phyloP scores from a whole-genome alignment of 1,140 invertebrate genomes.

The Meloidogyne chitwoodi region DNA sequence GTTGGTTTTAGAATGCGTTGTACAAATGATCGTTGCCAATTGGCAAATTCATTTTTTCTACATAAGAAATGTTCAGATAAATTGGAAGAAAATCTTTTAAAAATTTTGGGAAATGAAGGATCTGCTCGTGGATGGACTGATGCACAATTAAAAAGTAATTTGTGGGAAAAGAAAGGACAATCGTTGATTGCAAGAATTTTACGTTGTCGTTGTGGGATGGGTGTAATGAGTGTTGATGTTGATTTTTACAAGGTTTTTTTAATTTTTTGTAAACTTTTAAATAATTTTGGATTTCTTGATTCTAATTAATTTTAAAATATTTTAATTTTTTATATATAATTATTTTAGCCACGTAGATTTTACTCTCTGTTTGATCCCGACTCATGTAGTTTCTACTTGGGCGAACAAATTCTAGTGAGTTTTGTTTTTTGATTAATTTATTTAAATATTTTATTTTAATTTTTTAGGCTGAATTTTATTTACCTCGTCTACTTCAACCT shows the following conservation, averaged over 20 bases:
- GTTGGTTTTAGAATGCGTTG: constrained; percentile 13
- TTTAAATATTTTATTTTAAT: not conserved
- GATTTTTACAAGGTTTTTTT: constrained; percentile 19
- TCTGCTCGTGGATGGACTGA: constrained; percentile 15
- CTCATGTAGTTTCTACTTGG: not conserved
- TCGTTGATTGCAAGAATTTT: not conserved
- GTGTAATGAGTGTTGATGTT: constrained; percentile 18
- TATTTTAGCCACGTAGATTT: not conserved
- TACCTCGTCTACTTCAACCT: not conserved
- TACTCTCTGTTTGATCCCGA: not conserved
- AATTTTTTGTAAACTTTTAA: not conserved
- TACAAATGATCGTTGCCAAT: constrained; percentile 10
- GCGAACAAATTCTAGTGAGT: not conserved
- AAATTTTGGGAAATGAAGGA: constrained; percentile 7
- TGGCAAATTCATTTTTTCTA: constrained; percentile 1
- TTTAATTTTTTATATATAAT: too few species aligned
- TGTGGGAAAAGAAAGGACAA: constrained; percentile 18
- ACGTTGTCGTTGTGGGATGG: constrained; percentile 5
- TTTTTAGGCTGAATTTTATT: not conserved
- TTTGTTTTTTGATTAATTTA: not conserved
- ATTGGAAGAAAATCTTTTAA: constrained; percentile 16
- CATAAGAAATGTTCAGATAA: constrained; percentile 10
- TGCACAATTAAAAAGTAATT: constrained; percentile 11
- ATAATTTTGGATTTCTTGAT: too few species aligned
- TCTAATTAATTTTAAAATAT: too few species aligned